These are phyloP conservation scores for Archaeoteleia sp. DNA, from an alignment of 2,888 invertebrate genomes.

Conservation along the genomic window DNA sequence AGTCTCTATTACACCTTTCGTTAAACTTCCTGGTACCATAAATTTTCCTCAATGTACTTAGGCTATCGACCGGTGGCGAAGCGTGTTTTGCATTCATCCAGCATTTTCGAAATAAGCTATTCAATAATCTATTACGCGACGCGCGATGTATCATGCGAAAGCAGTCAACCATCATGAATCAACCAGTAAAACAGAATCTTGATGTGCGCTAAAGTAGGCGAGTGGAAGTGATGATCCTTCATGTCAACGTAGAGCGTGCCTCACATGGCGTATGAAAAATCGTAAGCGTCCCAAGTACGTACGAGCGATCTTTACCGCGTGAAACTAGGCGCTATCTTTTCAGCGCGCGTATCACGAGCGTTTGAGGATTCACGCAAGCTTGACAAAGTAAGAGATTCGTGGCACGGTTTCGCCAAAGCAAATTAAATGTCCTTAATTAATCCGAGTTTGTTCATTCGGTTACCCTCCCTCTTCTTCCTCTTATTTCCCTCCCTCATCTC, in stretches of 20 bases:
- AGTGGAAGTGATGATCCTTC: slow-evolving; percentile 18
- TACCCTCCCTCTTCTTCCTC: background rate
- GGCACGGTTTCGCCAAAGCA: slow-evolving; percentile 39
- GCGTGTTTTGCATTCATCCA: no score
- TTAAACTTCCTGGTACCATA: no score
- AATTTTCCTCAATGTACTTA: no score
- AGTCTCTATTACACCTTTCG: no score
- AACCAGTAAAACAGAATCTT: slow-evolving; percentile 21
- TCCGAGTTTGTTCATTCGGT: slow-evolving; percentile 46
- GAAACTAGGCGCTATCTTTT: slow-evolving; percentile 30
- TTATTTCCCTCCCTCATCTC: slow-evolving; percentile 12
- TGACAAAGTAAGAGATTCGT: slow-evolving; percentile 27
- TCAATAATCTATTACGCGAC: slow-evolving; percentile 33
- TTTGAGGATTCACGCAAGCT: slow-evolving; percentile 31
- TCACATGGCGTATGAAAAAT: slow-evolving; percentile 16
- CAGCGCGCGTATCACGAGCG: slow-evolving; percentile 18
- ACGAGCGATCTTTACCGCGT: no score
- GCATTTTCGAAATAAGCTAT: no score
- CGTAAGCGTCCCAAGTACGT: background rate
- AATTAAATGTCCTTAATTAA: slow-evolving; percentile 58
- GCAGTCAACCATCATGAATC: no score
- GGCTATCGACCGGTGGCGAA: no score
- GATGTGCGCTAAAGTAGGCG: slow-evolving; percentile 18
- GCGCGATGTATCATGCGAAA: slow-evolving; percentile 22
- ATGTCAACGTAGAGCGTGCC: slow-evolving; percentile 14